Percentiles rank a stretch among this genome's conserved stretches.
These are phyloP conservation scores for Caenorhabditis auriculariae DNA, from an alignment of 2,888 invertebrate species.

Conservation along the genomic window DNA sequence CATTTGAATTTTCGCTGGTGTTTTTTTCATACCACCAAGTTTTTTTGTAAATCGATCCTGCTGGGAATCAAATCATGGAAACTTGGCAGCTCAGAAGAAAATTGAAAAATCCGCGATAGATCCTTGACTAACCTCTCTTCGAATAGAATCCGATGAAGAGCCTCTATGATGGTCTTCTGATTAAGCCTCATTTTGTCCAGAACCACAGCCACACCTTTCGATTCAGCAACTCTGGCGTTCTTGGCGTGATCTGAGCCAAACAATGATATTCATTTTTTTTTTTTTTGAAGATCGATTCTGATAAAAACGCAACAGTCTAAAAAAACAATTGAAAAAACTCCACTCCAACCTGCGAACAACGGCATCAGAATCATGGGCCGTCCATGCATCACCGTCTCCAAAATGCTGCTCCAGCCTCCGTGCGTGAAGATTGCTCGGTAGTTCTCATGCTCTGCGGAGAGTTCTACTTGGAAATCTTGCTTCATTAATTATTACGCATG, in stretches of 20 bases:
- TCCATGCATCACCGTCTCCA: conserved; percentile 44
- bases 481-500: conserved; percentile 32
- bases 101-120: neutral
- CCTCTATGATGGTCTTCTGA: conserved; percentile 26
- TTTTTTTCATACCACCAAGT: too few species aligned
- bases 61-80: too few species aligned
- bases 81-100: neutral
- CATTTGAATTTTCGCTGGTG: too few species aligned
- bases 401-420: conserved; percentile 55
- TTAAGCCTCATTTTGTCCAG: conserved; percentile 43
- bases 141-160: conserved; percentile 6
- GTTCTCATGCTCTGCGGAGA: conserved; percentile 42
- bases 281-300: neutral
- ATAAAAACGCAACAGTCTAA: neutral
- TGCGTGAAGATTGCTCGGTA: conserved; percentile 53
- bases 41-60: too few species aligned
- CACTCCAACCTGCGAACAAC: conserved; percentile 46
- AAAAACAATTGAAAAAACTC: conserved; percentile 5
- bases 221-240: conserved; percentile 46
- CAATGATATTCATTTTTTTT: neutral
- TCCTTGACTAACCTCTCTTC: conserved; percentile 1
- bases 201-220: conserved; percentile 41
- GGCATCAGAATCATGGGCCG: conserved; percentile 57
- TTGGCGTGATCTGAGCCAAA: conserved; percentile 44
- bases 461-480: neutral